Conservation (phyloP, 2,888 invertebrate genomes). For the Drosophila incognita region DNA sequence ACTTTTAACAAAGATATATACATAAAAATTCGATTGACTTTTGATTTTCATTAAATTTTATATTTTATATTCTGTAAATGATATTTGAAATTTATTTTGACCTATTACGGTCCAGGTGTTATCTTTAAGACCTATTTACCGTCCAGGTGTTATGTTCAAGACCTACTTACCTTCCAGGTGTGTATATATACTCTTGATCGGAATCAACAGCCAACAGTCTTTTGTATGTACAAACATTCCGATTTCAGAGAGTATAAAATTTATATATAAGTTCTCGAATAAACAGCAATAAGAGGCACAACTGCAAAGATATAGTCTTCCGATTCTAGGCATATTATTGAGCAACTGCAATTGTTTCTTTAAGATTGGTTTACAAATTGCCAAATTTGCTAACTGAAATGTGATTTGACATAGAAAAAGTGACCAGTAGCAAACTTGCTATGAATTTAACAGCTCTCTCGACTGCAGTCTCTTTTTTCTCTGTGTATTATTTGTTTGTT, state of each 20-base stretch:
- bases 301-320: neutral
- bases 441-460: neutral
- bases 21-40: no score
- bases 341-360: no score
- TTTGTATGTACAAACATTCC: neutral
- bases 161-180: neutral
- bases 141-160: neutral
- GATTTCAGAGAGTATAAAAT: neutral
- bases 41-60: no score
- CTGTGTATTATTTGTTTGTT: neutral
- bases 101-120: neutral
- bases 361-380: neutral
- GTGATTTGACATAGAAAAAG: neutral
- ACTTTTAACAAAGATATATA: no score
- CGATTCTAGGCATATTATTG: neutral
- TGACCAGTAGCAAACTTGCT: neutral
- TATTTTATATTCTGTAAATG: no score
- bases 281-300: neutral
- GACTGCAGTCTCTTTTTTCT: neutral
- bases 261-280: neutral
- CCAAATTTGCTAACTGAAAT: neutral
- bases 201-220: neutral
- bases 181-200: neutral
- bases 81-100: no score
- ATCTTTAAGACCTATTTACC: neutral